phyloP scores from a whole-genome alignment of 2,113 vertebrate genomes.

The Triplophysa dalaica region DNA sequence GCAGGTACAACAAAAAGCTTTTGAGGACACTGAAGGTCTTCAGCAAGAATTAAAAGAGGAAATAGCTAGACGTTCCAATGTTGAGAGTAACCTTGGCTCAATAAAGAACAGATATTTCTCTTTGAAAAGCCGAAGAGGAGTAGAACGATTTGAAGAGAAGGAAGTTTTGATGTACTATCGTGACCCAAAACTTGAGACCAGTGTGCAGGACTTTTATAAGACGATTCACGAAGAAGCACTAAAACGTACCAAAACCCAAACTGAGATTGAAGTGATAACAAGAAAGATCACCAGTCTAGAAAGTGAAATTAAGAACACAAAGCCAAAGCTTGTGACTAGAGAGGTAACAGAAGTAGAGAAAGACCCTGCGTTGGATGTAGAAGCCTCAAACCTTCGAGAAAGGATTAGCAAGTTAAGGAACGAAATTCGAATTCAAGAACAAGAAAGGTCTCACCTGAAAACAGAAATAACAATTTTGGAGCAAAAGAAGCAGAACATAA shows the following conservation, averaged over 20 bases:
- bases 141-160: conserved; percentile 89
- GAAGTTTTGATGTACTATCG: conserved; percentile 90
- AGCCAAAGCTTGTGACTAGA: conserved; percentile 87
- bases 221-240: conserved; percentile 76
- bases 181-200: conserved; percentile 84
- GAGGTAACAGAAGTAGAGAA: conserved; percentile 92
- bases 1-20: conserved; percentile 60
- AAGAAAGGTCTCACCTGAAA: conserved; percentile 74
- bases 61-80: conserved; percentile 69
- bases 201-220: conserved; percentile 66
- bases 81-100: conserved; percentile 74
- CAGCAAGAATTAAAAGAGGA: conserved; percentile 80
- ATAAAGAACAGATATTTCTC: conserved; percentile 78
- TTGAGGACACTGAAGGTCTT: conserved; percentile 68
- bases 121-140: conserved; percentile 84
- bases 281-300: conserved; percentile 77
- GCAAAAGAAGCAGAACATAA: conserved; percentile 79
- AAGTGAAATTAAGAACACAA: conserved; percentile 65
- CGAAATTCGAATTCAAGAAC: conserved; percentile 67
- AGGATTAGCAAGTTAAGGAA: conserved; percentile 76
- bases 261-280: conserved; percentile 73
- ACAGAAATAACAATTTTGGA: conserved; percentile 82
- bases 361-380: conserved; percentile 83
- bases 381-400: conserved; percentile 76
- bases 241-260: conserved; percentile 72